Conservation (phyloP, 1,140 invertebrate genomes). For the Pomacea maculata region DNA sequence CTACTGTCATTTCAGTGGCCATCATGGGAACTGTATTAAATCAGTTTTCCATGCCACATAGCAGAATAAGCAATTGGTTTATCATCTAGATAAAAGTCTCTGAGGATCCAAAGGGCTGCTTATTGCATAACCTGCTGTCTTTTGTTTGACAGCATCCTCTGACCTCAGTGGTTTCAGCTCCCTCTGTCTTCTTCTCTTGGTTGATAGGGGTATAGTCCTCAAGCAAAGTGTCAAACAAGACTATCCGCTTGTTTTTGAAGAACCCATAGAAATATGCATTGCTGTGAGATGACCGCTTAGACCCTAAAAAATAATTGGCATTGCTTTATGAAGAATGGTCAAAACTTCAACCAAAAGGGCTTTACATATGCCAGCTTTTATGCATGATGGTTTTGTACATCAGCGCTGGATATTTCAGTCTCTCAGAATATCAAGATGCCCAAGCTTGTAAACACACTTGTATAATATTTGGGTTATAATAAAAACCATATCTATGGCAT, state of each 20-base stretch:
- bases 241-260: slow-evolving; percentile 96
- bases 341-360: background rate
- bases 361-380: background rate
- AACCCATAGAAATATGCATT: slow-evolving; percentile 99
- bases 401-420: background rate
- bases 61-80: no score
- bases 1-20: no score
- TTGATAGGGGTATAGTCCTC: slow-evolving; percentile 71
- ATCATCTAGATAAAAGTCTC: no score
- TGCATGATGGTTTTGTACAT: no score
- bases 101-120: no score
- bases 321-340: background rate
- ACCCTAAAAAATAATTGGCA: slow-evolving; percentile 68
- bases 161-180: background rate
- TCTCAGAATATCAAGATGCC: no score
- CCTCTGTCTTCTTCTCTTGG: slow-evolving; percentile 42
- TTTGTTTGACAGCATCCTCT: no score
- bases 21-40: no score
- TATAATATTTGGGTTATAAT: background rate
- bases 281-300: slow-evolving; percentile 93
- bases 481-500: no score
- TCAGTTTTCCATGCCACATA: no score
- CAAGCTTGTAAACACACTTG: no score
- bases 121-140: no score
- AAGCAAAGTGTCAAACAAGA: slow-evolving; percentile 96